phyloP scores from a whole-genome alignment of 2,113 vertebrate species.

The Morone chrysops region DNA sequence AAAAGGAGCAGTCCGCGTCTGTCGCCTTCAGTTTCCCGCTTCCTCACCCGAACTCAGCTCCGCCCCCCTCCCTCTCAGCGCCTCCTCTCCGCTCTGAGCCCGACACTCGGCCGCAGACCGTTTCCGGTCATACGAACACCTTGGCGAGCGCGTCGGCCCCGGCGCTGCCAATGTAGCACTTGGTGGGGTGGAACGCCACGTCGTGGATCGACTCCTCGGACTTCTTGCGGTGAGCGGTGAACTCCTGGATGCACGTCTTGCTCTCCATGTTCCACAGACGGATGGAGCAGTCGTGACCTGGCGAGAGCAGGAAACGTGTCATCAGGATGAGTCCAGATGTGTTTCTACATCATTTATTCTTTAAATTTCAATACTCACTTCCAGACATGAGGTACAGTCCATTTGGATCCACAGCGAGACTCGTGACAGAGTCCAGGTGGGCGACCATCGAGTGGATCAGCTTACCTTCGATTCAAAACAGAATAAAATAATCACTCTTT shows the following conservation, averaged over 20 bases:
- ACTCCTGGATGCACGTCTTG: constrained; percentile 98
- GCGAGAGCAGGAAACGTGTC: background rate
- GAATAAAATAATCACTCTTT: background rate
- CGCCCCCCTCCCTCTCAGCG: background rate
- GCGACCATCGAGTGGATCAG: constrained; percentile 97
- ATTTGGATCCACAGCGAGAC: constrained; percentile 97
- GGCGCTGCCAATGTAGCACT: constrained; percentile 96
- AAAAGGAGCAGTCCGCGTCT: background rate
- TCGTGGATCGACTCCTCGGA: constrained; percentile 96
- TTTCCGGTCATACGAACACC: constrained; percentile 90
- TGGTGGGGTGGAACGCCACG: constrained; percentile 96
- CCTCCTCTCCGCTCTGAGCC: constrained; percentile 19
- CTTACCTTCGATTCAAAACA: constrained; percentile 86
- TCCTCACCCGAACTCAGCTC: background rate
- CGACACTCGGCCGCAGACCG: constrained; percentile 45
- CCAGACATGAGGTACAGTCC: constrained; percentile 99
- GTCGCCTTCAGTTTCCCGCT: constrained; percentile 9
- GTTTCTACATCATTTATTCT: too few relatives aligned
- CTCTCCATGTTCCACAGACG: constrained; percentile 98
- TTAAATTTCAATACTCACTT: constrained; percentile 87
- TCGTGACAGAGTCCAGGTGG: constrained; percentile 96
- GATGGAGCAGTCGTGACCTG: constrained; percentile 98
- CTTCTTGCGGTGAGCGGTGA: constrained; percentile 97
- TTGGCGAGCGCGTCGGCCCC: constrained; percentile 97
- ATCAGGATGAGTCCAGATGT: too few relatives aligned